Conservation (phyloP, 2,797 vertebrate genomes). For the Neomorphus geoffroyi region DNA sequence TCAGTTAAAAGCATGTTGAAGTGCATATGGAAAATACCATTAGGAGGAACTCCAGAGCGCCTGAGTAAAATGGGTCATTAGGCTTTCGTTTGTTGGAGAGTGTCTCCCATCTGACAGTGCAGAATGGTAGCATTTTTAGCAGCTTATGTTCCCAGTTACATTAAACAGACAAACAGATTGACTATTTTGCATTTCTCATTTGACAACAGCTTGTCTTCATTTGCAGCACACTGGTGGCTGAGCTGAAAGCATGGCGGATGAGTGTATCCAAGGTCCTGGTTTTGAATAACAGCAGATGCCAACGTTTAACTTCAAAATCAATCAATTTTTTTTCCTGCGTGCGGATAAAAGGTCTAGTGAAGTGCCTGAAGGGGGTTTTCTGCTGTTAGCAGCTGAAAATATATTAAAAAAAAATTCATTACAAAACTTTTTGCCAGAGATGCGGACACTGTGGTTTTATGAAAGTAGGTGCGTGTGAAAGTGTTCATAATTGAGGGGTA, state of each 20-base stretch:
- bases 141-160: constrained; percentile 92
- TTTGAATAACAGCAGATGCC: constrained; percentile 88
- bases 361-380: constrained; percentile 78
- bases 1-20: constrained; percentile 86
- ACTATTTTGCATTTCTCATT: constrained; percentile 91
- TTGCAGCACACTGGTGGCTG: constrained; percentile 81
- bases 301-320: constrained; percentile 84
- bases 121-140: constrained; percentile 84
- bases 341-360: constrained; percentile 81
- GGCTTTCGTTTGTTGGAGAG: constrained; percentile 94
- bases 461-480: constrained; percentile 9
- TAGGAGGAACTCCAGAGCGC: constrained; percentile 87
- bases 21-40: constrained; percentile 94
- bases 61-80: constrained; percentile 98
- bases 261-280: constrained; percentile 80
- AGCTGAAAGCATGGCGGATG: constrained; percentile 75
- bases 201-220: constrained; percentile 90
- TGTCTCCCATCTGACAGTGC: constrained; percentile 93
- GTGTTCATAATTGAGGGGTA: background rate
- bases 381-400: constrained; percentile 76
- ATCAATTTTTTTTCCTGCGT: constrained; percentile 81
- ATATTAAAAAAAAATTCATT: constrained; percentile 62
- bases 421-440: constrained; percentile 68
- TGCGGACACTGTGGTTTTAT: background rate
- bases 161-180: constrained; percentile 97